phyloP scores from a whole-genome alignment of 1,140 invertebrate genomes.

The Drosophila orosa region DNA sequence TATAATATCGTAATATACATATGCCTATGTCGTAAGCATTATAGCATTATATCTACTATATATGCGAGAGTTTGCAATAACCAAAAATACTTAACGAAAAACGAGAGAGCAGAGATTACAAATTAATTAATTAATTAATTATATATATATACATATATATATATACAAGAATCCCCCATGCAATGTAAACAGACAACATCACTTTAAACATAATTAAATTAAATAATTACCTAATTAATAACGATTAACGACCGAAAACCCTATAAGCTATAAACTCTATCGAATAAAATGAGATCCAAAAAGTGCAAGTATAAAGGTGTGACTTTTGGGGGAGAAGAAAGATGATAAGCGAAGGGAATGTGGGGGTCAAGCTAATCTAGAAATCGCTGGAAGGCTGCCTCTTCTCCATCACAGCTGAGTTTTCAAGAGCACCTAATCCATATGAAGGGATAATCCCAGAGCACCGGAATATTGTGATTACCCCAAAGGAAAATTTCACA shows the following conservation, averaged over 20 bases:
- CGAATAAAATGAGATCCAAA: constrained; percentile 23
- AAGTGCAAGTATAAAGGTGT: not conserved
- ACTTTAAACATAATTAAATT: constrained; percentile 52
- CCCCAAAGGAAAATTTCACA: no score
- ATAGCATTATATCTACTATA: constrained; percentile 20
- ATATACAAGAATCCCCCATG: constrained; percentile 20
- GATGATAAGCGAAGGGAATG: no score
- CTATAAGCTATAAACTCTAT: constrained; percentile 41
- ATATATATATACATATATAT: constrained; percentile 12
- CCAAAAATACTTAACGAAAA: constrained; percentile 20
- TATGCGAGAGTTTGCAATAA: constrained; percentile 33
- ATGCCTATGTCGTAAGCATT: constrained; percentile 46
- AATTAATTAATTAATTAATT: constrained; percentile 35
- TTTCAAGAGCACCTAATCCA: no score
- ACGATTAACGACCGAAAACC: constrained; percentile 32
- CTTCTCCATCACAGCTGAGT: no score
- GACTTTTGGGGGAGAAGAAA: not conserved
- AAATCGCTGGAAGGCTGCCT: no score
- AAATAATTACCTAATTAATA: constrained; percentile 47
- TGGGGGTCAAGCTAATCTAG: no score
- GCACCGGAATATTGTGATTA: no score
- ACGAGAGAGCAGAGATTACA: constrained; percentile 24
- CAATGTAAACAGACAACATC: constrained; percentile 49
- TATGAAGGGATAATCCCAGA: no score
- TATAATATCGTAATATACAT: constrained; percentile 54